Base-by-base conservation (phyloP, 1,140 invertebrate species). In the Elymnias hypermnestra region DNA sequence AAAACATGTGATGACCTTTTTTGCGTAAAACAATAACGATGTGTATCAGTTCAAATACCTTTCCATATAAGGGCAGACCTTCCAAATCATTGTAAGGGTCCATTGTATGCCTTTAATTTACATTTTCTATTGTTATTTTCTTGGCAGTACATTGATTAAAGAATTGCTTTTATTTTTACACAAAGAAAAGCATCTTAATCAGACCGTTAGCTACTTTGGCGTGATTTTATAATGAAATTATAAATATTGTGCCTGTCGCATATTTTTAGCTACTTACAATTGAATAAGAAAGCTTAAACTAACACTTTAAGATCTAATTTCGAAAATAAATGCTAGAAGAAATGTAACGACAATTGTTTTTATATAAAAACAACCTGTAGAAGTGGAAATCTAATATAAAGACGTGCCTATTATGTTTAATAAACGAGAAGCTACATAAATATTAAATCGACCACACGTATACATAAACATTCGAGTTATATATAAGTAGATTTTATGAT, bases 271-370 rank as follows among this genome's bases (percentile, higher is more conserved):
- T 57, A 63, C 52, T 55, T 66, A 63, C 51, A 57, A 44, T 47
- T 57, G 55, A 67, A n/a, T 40, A 53, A 45, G 10, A 42, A 51
- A 53, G 48, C 54, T 63, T 60, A 60, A 14, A 39, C 51, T 56
- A n/a, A 63, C 41, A 54, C 41, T 31, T 62, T 61, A 57, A 65
- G 46, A 57, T 44, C 63, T 75, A 69, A 39, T 52, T 54, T 48
- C 47, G 59, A 65, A 67, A 55, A 63, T 70, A 68, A 73, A 71
- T 74, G 64, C 69, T 52, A 62, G 25, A 50, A 46, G 9, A 45
- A 40, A 44, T 29, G 29, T 44, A 22, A 41, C 21, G 19, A 35
- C n/a, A 31, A 38, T 6, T 7, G 23, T 4, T 23, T 35, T 15
- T 1, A 36, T 4, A 23, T 31, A 36, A 12, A 28, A 21, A 41